phyloP scores from a whole-genome alignment of 2,888 invertebrate species.

The Drosophila pullipes region DNA sequence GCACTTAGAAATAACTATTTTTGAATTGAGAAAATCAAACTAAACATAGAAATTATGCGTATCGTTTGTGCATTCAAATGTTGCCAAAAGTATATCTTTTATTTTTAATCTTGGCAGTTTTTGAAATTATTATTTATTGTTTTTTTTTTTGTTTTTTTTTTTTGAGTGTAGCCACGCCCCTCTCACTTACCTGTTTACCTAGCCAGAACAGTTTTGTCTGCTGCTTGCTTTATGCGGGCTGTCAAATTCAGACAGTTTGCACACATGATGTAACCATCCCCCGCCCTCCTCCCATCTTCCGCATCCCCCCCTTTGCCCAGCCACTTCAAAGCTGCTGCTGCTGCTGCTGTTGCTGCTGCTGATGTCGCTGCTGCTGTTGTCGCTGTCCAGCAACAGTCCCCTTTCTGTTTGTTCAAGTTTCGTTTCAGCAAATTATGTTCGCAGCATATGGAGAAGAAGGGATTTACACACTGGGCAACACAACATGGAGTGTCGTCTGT shows the following conservation, averaged over 20 bases:
- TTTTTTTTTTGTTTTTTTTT: neutral
- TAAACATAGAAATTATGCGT: neutral
- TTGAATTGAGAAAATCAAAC: neutral
- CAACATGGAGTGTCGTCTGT: slow-evolving; percentile 37
- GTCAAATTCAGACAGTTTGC: slow-evolving; percentile 80
- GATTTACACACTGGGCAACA: slow-evolving; percentile 55
- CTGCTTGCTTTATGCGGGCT: slow-evolving; percentile 80
- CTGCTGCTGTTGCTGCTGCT: slow-evolving; percentile 19
- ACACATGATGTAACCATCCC: slow-evolving; percentile 60
- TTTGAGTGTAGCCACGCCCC: slow-evolving; percentile 4
- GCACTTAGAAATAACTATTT: neutral
- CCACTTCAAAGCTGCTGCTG: slow-evolving; percentile 13
- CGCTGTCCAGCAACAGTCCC: slow-evolving; percentile 20
- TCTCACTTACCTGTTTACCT: slow-evolving; percentile 46
- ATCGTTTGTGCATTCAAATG: neutral
- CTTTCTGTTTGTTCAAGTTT: slow-evolving; percentile 75
- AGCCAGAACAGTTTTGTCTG: slow-evolving; percentile 46
- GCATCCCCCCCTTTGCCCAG: neutral
- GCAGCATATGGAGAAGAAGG: slow-evolving; percentile 63
- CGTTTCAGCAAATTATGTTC: slow-evolving; percentile 77
- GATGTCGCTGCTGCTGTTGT: slow-evolving; percentile 17
- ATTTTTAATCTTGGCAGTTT: neutral
- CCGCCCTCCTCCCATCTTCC: neutral
- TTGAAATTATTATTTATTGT: too few species aligned
- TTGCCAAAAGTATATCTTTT: neutral